Evolutionary conservation across 2,888 invertebrate genomes (phyloP).

Genomic region (Caenorhabditis parvicauda): DNA sequence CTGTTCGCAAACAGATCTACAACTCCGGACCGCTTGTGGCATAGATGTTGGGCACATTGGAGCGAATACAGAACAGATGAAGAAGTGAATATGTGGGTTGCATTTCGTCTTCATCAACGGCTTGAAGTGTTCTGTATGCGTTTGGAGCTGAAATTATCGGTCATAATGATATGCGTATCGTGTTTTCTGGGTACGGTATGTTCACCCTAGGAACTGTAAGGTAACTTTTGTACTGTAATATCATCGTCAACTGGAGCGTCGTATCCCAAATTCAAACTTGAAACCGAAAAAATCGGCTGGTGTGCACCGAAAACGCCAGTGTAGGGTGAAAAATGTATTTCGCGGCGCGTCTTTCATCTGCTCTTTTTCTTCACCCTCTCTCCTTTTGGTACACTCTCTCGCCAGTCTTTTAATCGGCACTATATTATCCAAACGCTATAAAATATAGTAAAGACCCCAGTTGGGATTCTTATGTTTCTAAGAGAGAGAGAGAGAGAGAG

Average conservation of each 20-base stretch:
- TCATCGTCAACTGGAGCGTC: no score
- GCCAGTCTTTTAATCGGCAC: background rate
- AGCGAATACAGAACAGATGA: constrained; percentile 84
- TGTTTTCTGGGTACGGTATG: no score
- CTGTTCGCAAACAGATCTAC: constrained; percentile 80
- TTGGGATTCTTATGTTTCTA: no score
- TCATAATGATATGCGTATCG: constrained; percentile 3
- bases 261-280: no score
- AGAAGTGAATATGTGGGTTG: constrained; percentile 68
- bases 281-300: no score
- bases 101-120: constrained; percentile 60
- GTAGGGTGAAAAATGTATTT: constrained; percentile 1
- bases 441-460: no score
- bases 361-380: background rate
- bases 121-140: constrained; percentile 58
- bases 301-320: no score
- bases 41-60: constrained; percentile 83
- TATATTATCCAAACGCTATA: no score
- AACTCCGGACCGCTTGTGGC: constrained; percentile 76
- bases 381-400: constrained; percentile 7
- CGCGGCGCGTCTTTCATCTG: constrained; percentile 4
- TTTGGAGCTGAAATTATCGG: constrained; percentile 44
- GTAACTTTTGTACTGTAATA: no score
- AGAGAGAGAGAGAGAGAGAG: background rate
- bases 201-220: no score